Conservation (phyloP, 2,113 vertebrate genomes). For the Sphaerodactylus townsendi region DNA sequence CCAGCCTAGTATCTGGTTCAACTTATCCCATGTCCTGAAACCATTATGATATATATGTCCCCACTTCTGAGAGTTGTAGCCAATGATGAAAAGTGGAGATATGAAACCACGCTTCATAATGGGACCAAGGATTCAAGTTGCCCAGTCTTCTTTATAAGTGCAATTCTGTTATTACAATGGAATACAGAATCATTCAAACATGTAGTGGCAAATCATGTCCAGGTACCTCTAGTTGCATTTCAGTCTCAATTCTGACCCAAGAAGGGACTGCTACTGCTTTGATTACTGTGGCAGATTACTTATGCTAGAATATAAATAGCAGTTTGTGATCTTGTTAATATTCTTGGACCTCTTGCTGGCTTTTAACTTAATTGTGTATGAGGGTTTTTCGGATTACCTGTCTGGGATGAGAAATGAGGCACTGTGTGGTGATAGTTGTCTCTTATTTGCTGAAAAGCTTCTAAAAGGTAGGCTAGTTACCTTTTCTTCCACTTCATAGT, state of each 20-base stretch:
- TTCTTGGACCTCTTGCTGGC: neutral
- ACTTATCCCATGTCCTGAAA: neutral
- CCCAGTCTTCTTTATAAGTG: too few species aligned
- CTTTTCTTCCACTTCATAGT: neutral
- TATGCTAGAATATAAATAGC: neutral
- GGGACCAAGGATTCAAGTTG: neutral
- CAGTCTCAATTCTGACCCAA: too few species aligned
- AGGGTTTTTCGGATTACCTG: neutral
- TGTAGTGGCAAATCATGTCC: too few species aligned
- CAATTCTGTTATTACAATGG: too few species aligned
- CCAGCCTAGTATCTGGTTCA: neutral
- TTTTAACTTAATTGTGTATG: neutral
- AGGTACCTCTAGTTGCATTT: too few species aligned
- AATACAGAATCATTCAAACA: too few species aligned
- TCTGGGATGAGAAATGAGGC: neutral
- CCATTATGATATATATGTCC: neutral
- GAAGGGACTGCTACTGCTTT: too few species aligned
- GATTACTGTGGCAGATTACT: too few species aligned
- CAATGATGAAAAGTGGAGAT: neutral
- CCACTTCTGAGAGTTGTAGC: neutral
- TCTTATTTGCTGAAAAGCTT: too few species aligned
- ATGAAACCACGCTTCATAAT: neutral
- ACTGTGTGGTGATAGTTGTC: too few species aligned
- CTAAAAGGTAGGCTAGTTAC: too few species aligned
- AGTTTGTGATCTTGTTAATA: neutral